phyloP scores from a whole-genome alignment of 2,888 invertebrate species.

The Dorcus hopei region DNA sequence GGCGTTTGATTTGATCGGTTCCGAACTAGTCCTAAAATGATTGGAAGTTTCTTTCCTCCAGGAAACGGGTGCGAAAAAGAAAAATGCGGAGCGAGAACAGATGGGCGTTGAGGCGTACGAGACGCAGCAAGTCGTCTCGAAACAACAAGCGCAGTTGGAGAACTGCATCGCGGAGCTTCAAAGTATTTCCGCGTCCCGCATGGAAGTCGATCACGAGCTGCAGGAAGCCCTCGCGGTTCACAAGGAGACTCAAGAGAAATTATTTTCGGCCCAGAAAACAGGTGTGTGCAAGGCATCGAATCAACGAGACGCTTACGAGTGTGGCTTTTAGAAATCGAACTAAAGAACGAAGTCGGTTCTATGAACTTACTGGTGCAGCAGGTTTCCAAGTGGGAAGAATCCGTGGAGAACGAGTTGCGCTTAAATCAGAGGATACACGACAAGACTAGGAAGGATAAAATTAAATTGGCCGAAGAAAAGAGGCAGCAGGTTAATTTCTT shows the following conservation, averaged over 20 bases:
- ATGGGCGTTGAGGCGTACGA: constrained; percentile 60
- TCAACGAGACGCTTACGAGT: too few species aligned
- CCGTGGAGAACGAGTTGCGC: constrained; percentile 60
- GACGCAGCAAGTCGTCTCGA: constrained; percentile 58
- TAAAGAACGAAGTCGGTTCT: constrained; percentile 58
- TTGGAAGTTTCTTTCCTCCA: constrained; percentile 23
- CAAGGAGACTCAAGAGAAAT: constrained; percentile 50
- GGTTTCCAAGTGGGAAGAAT: constrained; percentile 61
- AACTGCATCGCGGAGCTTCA: constrained; percentile 56
- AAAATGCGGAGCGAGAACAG: constrained; percentile 55
- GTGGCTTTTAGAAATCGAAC: constrained; percentile 51
- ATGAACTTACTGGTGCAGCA: constrained; percentile 56
- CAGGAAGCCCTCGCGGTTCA: constrained; percentile 50
- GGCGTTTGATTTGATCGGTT: too few species aligned
- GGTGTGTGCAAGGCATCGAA: too few species aligned
- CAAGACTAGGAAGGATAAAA: constrained; percentile 60
- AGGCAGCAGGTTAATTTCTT: too few species aligned
- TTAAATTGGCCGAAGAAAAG: constrained; percentile 56
- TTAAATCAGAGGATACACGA: constrained; percentile 64
- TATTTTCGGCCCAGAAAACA: constrained; percentile 49
- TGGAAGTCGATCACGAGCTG: constrained; percentile 53
- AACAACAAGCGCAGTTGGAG: constrained; percentile 55
- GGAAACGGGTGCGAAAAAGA: constrained; percentile 51
- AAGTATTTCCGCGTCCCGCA: constrained; percentile 52
- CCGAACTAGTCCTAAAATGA: too few species aligned